These are phyloP conservation scores for Apostichopus japonicus DNA, from an alignment of 35 echinoderm and acorn worm species.

Conservation along the genomic window DNA sequence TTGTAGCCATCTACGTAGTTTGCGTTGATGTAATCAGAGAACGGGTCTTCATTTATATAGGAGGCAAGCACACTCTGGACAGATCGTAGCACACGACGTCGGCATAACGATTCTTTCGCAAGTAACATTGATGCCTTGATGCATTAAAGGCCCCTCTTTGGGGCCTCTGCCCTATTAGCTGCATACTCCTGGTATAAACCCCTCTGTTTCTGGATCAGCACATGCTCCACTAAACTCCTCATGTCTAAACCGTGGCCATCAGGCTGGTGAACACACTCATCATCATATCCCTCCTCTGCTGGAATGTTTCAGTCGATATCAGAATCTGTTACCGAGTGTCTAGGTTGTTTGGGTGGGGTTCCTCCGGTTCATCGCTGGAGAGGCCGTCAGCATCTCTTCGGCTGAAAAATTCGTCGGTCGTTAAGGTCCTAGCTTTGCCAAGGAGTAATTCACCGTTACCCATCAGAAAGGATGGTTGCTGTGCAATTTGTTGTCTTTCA, in stretches of 20 bases:
- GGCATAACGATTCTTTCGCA: conserved; percentile 94
- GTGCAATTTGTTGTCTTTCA: neutral
- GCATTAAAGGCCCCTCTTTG: conserved; percentile 81
- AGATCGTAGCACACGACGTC: conserved; percentile 99
- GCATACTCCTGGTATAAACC: conserved; percentile 96
- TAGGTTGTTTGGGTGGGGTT: conserved; percentile 83
- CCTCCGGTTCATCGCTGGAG: conserved; percentile 44
- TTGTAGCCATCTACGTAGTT: conserved; percentile 98
- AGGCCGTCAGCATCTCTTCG: neutral
- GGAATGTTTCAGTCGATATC: conserved; percentile 26
- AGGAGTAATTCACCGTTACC: neutral
- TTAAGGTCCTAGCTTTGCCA: neutral
- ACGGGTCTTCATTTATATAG: conserved; percentile 89
- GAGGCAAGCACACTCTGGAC: conserved; percentile 74
- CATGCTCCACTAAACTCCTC: conserved; percentile 68
- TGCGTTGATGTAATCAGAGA: conserved; percentile 97
- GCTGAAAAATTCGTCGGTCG: neutral
- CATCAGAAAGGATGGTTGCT: neutral
- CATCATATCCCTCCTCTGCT: conserved; percentile 33
- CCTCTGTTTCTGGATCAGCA: conserved; percentile 74
- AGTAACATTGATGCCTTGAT: conserved; percentile 88
- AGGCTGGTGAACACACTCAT: conserved; percentile 70
- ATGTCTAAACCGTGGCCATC: conserved; percentile 79
- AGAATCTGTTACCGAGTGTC: conserved; percentile 39
- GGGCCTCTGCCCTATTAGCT: conserved; percentile 85